Conservation (phyloP, 2,888 invertebrate species). For the Kryphioiulus occultus region DNA sequence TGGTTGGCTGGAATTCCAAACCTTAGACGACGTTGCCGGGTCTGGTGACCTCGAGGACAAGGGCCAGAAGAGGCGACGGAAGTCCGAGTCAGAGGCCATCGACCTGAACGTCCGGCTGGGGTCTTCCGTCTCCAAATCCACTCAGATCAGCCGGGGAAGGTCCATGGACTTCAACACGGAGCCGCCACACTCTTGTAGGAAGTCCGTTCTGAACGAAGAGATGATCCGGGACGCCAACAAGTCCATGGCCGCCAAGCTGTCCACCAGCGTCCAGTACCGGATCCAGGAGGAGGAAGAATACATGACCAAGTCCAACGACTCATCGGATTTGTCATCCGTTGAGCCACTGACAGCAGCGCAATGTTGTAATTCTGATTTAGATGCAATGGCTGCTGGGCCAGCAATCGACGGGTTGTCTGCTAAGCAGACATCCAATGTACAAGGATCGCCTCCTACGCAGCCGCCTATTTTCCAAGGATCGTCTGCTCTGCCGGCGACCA, state of each 20-base stretch:
- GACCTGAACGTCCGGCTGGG: neutral
- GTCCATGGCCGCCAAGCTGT: neutral
- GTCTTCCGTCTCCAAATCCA: neutral
- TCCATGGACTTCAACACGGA: constrained; percentile 21
- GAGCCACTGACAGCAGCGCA: neutral
- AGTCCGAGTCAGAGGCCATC: constrained; percentile 46
- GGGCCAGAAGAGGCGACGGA: neutral
- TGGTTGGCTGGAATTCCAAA: neutral
- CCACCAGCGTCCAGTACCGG: constrained; percentile 12
- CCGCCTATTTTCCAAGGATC: too few species aligned
- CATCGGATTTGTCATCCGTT: constrained; percentile 11
- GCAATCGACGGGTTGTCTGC: neutral
- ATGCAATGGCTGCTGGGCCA: neutral
- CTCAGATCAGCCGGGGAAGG: constrained; percentile 29
- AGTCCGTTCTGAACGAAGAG: neutral
- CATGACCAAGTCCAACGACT: constrained; percentile 37
- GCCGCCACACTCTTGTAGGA: neutral
- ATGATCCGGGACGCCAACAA: neutral
- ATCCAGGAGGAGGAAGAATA: constrained; percentile 43
- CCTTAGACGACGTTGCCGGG: neutral
- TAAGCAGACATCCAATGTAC: neutral
- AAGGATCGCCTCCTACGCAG: too few species aligned
- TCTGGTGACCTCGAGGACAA: neutral
- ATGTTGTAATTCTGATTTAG: neutral
- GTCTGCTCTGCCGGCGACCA: too few species aligned